phyloP scores from a whole-genome alignment of 2,113 vertebrate species.

The Pristiophorus japonicus region DNA sequence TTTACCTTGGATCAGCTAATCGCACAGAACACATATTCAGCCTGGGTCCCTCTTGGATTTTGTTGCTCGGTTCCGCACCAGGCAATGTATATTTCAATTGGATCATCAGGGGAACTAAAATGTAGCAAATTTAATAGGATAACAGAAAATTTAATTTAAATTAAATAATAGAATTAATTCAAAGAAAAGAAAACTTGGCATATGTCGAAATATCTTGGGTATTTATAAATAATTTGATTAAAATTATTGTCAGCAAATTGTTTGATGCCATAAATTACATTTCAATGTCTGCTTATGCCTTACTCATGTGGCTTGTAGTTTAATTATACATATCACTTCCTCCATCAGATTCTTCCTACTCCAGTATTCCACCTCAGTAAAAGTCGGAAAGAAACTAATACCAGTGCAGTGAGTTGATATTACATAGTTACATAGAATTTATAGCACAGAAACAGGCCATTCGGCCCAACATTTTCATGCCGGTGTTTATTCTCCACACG shows the following conservation, averaged over 20 bases:
- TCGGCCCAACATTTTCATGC: too few species aligned
- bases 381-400: not conserved
- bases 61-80: not conserved
- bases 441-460: too few species aligned
- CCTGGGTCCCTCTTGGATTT: not conserved
- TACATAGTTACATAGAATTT: too few species aligned
- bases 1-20: not conserved
- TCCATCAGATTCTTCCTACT: not conserved
- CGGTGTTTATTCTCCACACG: too few species aligned
- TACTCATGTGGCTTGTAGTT: not conserved
- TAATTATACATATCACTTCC: not conserved
- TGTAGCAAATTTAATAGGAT: not conserved
- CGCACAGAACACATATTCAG: not conserved
- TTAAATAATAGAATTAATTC: not conserved
- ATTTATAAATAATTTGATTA: conserved; percentile 27
- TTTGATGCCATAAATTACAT: conserved; percentile 15
- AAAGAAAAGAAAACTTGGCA: not conserved
- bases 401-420: not conserved
- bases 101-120: not conserved
- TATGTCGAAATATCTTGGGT: conserved; percentile 11
- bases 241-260: conserved; percentile 16
- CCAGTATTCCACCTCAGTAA: not conserved
- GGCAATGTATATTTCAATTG: not conserved
- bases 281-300: not conserved
- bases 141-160: not conserved